Base-by-base conservation (phyloP, 2,888 invertebrate genomes). In the Agrochola litura region DNA sequence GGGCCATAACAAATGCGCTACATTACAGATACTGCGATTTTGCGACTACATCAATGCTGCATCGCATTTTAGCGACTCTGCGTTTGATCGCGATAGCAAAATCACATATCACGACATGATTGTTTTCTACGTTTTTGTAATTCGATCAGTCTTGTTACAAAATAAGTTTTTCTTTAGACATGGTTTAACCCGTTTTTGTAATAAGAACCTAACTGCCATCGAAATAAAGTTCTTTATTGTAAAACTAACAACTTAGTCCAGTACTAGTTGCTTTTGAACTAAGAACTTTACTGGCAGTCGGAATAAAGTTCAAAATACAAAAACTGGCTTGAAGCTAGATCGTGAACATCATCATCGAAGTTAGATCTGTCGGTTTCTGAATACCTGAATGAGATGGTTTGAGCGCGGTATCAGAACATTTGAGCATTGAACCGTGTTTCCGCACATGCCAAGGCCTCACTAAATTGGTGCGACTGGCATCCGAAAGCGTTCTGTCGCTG, bases 21-120 rank as follows among this genome's bases (percentile, higher is more conserved):
- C 49, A 52, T 79, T 8, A n/a, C 4, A 22, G 9, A 43, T 43
- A 3, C 30, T 10, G 4, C n/a, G n/a, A 37, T 61, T 77, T 79
- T 52, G 43, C 52, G 58, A 69, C n/a, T n/a, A 4, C 2, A 10
- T 46, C 12, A 14, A 25, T 25, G 16, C 6, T 41, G 9, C 30
- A 10, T 54, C 12, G 43, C 30, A 5, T 19, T 60, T 43, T 52
- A 3, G 16, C 1, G 19, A 46, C 10, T 30, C 2, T 56, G 16
- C 4, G 10, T n/a, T 60, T n/a, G 25, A 22, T 49, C n/a, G n/a
- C 37, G 0, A 37, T 49, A 41, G n/a, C 14, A 19, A n/a, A 73
- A 58, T 22, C n/a, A n/a, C n/a, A n/a, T n/a, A n/a, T n/a, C n/a
- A n/a, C n/a, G n/a, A n/a, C n/a, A n/a, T n/a, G 3, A 22, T 68